Evolutionary conservation across 1,140 invertebrate genomes (phyloP), one percentile per base, ranked within the genome.

Genomic region (Paraescarpia echinospica): DNA sequence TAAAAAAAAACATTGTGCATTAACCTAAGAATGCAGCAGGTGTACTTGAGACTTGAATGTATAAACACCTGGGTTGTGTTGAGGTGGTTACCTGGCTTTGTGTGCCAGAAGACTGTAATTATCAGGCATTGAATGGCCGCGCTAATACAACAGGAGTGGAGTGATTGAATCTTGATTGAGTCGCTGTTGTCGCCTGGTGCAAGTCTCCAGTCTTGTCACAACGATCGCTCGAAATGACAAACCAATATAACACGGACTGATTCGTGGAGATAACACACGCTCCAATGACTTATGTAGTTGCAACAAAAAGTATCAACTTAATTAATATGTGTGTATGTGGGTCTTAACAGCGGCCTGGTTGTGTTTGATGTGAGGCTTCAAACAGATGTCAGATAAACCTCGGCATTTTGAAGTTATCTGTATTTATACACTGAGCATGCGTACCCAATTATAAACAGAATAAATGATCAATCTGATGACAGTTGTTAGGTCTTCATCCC

Each of bases 91-190:
- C 59, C 27, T 77, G 59, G 12, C 59, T 77, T 77, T 77, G 59
- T 77, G 59, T 77, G 59, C 18, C 8, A 31, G 18, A 27, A 77
- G 59, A 77, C 59, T 31, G 27, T 77, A 77, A 77, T 77, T 77
- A 77, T 77, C 12, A 77, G 27, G 59, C 27, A 31, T 77, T 77
- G 59, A 77, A 31, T 77, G 22, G 59, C 59, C 14, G 59, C 27
- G 2, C 27, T 27, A 77, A 77, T 77, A 4, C 59, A 77, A 77
- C 27, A 77, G 12, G 59, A 77, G 27, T 18, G 27, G 18, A 77
- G 59, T 77, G 59, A 77, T 77, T 77, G 59, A 77, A 77, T 77
- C 22, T 77, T 77, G 59, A 77, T 77, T 77, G 59, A 77, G 59
- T 27, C 27, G 59, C 59, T 1, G 59, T 77, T 77, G 59, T 77